A percentile compares a stretch with the other conserved stretches of the same genome.
phyloP scores from a whole-genome alignment of 2,113 vertebrate genomes.

The Sceloporus undulatus region DNA sequence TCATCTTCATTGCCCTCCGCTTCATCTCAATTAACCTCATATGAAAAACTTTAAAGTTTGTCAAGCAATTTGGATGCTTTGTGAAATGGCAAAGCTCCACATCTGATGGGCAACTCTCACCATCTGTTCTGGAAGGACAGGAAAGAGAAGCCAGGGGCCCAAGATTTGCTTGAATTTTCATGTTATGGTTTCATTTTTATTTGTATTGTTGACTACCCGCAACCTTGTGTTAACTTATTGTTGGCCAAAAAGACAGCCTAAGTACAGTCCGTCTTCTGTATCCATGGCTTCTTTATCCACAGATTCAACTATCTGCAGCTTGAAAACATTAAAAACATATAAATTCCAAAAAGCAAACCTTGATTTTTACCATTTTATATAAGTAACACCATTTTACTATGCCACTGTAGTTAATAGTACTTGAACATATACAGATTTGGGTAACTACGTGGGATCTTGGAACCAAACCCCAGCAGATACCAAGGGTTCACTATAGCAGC shows the following conservation, averaged over 20 bases:
- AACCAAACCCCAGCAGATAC: no score
- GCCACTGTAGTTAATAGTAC: no score
- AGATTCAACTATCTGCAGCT: no score
- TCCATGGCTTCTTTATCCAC: no score
- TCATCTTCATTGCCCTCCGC: conserved; percentile 2
- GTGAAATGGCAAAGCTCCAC: neutral
- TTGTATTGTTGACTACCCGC: neutral
- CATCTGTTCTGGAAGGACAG: neutral
- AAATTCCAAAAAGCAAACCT: no score
- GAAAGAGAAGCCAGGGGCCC: neutral
- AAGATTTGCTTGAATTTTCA: neutral
- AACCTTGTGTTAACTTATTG: neutral
- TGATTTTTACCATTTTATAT: no score
- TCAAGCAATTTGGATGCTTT: neutral
- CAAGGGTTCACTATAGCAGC: no score
- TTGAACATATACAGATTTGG: no score
- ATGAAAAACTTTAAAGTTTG: neutral
- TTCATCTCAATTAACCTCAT: conserved; percentile 27
- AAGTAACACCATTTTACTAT: no score
- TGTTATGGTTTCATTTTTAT: neutral
- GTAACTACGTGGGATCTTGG: no score
- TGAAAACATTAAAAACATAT: no score
- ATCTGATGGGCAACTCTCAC: neutral
- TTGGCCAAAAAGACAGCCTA: neutral
- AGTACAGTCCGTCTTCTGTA: no score